phyloP scores from a whole-genome alignment of 2,113 vertebrate species.

The Daubentonia madagascariensis region DNA sequence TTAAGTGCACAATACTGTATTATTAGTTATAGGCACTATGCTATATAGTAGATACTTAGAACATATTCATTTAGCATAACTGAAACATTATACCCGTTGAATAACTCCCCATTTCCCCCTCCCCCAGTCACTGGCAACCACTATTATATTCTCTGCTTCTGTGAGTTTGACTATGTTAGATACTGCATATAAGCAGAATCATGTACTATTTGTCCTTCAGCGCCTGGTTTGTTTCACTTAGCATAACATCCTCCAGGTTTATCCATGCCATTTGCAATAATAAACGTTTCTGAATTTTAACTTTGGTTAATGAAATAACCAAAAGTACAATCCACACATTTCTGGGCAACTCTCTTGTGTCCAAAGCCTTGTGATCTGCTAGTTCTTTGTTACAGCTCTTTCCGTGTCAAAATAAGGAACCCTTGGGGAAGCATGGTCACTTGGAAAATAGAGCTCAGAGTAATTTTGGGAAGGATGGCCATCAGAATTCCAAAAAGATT shows the following conservation, averaged over 20 bases:
- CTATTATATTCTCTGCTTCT: background rate
- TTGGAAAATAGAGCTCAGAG: background rate
- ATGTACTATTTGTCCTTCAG: background rate
- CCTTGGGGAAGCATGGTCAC: background rate
- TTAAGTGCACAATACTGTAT: background rate
- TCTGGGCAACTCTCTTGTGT: background rate
- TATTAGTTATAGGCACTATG: background rate
- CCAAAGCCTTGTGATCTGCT: background rate
- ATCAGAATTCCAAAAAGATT: background rate
- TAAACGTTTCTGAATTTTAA: background rate
- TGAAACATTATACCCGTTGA: background rate
- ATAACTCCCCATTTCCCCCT: accelerated
- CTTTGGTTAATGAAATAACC: background rate
- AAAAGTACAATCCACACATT: background rate
- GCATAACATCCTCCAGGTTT: background rate
- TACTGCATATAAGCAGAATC: background rate
- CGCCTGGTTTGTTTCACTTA: background rate
- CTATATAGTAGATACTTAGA: background rate
- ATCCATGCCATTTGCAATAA: background rate
- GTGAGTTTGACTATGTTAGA: background rate
- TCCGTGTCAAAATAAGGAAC: background rate
- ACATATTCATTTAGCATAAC: background rate
- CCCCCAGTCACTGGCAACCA: accelerated
- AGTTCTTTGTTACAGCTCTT: background rate
- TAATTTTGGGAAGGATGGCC: background rate